phyloP scores from a whole-genome alignment of 2,797 vertebrate species.

The Capromys pilorides region DNA sequence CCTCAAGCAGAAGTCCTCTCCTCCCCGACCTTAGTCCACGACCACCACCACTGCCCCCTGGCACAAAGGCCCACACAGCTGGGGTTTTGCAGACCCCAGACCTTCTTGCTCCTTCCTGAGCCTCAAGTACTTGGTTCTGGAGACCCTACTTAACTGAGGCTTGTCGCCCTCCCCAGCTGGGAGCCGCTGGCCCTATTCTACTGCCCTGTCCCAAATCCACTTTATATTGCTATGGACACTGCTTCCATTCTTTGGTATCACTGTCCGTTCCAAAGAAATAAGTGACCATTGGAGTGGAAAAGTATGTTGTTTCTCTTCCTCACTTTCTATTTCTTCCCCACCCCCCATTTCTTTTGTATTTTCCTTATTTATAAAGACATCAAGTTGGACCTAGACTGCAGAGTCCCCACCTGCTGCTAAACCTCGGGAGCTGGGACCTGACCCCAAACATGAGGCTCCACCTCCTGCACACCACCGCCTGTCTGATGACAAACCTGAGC shows the following conservation, averaged over 20 bases:
- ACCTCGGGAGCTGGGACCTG: neutral
- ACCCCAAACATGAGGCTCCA: neutral
- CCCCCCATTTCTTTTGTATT: neutral
- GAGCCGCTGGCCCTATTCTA: neutral
- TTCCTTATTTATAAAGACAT: neutral
- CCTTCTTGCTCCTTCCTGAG: neutral
- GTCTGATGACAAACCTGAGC: neutral
- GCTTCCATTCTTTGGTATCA: neutral
- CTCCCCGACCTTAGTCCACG: neutral
- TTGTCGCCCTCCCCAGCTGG: neutral
- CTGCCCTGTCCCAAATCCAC: neutral
- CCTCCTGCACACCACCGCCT: accelerated
- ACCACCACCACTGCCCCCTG: accelerated
- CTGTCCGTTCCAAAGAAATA: neutral
- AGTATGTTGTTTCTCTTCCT: neutral
- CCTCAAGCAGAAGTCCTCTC: neutral
- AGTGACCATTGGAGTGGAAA: neutral
- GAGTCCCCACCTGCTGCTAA: neutral
- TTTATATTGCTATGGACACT: neutral
- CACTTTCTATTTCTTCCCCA: neutral
- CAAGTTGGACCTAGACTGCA: neutral
- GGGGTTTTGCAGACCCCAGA: neutral
- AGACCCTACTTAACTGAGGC: accelerated
- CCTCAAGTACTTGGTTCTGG: neutral
- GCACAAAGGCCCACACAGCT: neutral